A percentile compares a stretch with the other conserved stretches of the same genome.
These are phyloP conservation scores for Octodon degus DNA, from an alignment of 2,113 vertebrate species.

Conservation along the genomic window DNA sequence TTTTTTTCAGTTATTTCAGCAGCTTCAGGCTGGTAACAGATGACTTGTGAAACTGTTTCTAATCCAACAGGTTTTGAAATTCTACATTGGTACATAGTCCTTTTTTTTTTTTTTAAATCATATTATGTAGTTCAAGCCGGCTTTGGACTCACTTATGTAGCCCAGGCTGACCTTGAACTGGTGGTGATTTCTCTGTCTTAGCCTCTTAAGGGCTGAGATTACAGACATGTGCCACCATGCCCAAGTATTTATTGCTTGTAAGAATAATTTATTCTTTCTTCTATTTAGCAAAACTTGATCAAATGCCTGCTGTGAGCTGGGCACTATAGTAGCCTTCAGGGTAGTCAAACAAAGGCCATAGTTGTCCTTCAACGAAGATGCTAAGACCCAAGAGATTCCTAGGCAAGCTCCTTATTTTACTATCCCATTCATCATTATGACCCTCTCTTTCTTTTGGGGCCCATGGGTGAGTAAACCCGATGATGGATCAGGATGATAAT, in stretches of 20 bases:
- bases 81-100: not conserved
- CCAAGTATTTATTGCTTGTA: not conserved
- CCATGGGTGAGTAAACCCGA: not conserved
- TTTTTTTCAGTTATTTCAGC: constrained; percentile 22
- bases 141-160: not conserved
- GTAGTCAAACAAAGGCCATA: not conserved
- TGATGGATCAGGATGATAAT: not conserved
- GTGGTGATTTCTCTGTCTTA: not conserved
- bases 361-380: not conserved
- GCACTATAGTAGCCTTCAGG: not conserved
- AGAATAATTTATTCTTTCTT: not conserved
- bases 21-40: constrained; percentile 59
- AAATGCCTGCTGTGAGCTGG: not conserved
- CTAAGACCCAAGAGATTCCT: not conserved
- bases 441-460: not conserved
- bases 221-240: not conserved
- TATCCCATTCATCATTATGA: not conserved
- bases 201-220: not conserved
- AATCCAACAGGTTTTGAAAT: constrained; percentile 50
- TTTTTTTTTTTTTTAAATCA: too few species aligned
- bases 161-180: not conserved
- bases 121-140: not conserved
- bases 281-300: not conserved
- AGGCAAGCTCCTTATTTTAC: not conserved
- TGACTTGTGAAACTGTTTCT: constrained; percentile 64